Base-by-base conservation (phyloP, 92 coral and sea anemone genomes). In the Umimayanthus kanabou region DNA sequence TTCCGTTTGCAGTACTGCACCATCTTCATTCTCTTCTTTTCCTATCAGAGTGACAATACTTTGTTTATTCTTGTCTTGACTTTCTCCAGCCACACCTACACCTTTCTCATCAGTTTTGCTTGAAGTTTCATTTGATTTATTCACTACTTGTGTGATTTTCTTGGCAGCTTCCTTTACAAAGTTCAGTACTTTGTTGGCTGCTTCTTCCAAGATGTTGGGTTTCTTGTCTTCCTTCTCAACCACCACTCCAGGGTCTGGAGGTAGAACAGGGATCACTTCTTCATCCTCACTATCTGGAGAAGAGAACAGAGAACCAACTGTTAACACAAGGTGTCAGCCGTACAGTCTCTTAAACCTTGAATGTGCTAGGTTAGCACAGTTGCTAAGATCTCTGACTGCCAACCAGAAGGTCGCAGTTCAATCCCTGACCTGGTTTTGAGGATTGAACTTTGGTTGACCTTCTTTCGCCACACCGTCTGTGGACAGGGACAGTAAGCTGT, bases 131-230 rank as follows among this genome's bases (percentile, higher is more conserved):
- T 87, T 90, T 23, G 79, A 72, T n/a, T 79, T 91, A 45, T 91
- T 87, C 7, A 86, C 88, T 5, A 86, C 94, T 20, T 95, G 94
- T 53, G 93, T 90, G 42, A 97, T 84, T 80, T 97, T 97, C 91
- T 95, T 95, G 4, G 97, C 97, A 3, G 95, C 94, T 65, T 90
- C 92, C 84, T 94, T 94, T 3, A 97, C 98, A 47, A 97, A 93
- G 80, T 87, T 97, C 18, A 95, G 76, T 10, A 97, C 95, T 39
- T 96, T 96, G 76, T 95, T 96, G 26, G 98, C 96, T 64, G 98
- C 99, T 40, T 93, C 92, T 58, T 96, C 93, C 16, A 97, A 90
- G 80, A 95, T 88, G 49, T 90, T 93, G 1, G 91, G 89, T 45
- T 65, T 80, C 66, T 90, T 88, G 10, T 88, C 70, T 67, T 93